These are phyloP conservation scores for Clivina fossor DNA, from an alignment of 2,888 invertebrate species.

Conservation along the genomic window DNA sequence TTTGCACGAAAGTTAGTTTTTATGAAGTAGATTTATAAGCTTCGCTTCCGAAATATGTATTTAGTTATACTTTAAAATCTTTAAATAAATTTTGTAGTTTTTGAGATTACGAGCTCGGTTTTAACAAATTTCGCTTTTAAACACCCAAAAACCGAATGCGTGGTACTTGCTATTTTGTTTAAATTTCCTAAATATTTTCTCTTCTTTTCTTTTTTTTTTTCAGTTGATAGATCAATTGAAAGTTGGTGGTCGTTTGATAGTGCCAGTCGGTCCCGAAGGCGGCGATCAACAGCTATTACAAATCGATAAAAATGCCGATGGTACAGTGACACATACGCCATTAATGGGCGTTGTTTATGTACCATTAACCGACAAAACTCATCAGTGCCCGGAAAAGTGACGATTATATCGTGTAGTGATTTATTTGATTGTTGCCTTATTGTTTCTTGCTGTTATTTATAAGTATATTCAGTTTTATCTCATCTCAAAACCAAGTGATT, in stretches of 20 bases:
- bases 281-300: constrained; percentile 85
- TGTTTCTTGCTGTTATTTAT: constrained; percentile 24
- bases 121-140: too few species aligned
- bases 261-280: constrained; percentile 86
- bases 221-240: constrained; percentile 85
- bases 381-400: constrained; percentile 63
- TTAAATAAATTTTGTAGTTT: too few species aligned
- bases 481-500: too few species aligned
- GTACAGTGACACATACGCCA: constrained; percentile 70
- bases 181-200: not conserved
- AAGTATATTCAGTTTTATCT: too few species aligned
- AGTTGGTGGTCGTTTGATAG: constrained; percentile 87
- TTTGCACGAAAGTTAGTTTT: too few species aligned
- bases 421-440: constrained; percentile 22
- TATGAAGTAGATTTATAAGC: too few species aligned
- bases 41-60: too few species aligned
- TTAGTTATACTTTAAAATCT: too few species aligned
- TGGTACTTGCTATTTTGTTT: not conserved
- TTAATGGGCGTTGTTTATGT: constrained; percentile 97
- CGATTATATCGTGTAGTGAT: constrained; percentile 42
- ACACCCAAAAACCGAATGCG: not conserved
- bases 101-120: too few species aligned
- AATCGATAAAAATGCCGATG: constrained; percentile 85
- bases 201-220: constrained; percentile 32
- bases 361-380: constrained; percentile 85